Evolutionary conservation across 2,797 vertebrate genomes (phyloP).

Genomic region (Tenualosa thibaudeaui): DNA sequence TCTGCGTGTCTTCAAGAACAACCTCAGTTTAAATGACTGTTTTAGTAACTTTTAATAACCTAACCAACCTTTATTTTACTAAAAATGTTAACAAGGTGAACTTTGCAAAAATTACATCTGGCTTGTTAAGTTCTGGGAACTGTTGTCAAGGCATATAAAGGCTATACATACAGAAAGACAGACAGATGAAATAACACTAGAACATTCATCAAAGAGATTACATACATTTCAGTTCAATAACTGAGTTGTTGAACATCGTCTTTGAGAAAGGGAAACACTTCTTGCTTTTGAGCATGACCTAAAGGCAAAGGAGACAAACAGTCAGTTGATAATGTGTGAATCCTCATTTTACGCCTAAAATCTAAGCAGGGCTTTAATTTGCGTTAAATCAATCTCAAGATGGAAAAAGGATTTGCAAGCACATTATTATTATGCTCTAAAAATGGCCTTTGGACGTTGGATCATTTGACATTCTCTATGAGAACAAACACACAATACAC

Average conservation of each 20-base stretch:
- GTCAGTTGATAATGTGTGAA: neutral
- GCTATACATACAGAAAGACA: no score
- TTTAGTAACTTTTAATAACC: no score
- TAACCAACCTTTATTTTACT: no score
- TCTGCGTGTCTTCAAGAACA: neutral
- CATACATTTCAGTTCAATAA: constrained; percentile 64
- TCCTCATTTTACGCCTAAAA: neutral
- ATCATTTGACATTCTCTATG: neutral
- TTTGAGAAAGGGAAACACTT: constrained; percentile 62
- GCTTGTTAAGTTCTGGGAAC: neutral
- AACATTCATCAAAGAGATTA: neutral
- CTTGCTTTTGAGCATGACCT: constrained; percentile 52
- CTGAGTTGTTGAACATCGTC: constrained; percentile 67
- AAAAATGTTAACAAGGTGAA: neutral
- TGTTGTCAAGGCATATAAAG: neutral
- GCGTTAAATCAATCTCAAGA: no score
- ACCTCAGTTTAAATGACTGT: neutral
- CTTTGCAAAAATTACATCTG: neutral
- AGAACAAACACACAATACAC: neutral
- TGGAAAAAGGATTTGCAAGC: neutral
- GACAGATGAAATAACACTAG: no score
- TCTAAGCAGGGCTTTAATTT: neutral
- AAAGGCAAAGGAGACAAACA: constrained; percentile 44
- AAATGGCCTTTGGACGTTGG: neutral
- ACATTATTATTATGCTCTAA: neutral